Evolutionary conservation across 2,797 vertebrate genomes (phyloP).

Genomic region (Heliangelus exortis): DNA sequence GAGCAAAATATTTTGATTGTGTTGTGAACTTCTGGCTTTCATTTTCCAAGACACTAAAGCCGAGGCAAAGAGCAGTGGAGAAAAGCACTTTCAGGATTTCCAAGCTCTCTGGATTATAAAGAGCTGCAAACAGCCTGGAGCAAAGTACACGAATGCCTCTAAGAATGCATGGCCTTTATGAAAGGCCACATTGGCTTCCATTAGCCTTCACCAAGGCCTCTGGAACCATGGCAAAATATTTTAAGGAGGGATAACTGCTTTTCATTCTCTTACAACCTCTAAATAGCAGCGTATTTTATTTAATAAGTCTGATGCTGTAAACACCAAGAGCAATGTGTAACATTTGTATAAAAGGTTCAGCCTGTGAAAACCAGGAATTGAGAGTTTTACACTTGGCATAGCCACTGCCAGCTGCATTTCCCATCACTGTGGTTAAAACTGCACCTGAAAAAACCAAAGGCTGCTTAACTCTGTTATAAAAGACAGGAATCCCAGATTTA

Average conservation of each 20-base stretch:
- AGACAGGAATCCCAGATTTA: not conserved
- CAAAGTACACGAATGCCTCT: conserved; percentile 28
- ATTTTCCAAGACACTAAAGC: not conserved
- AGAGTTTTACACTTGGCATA: not conserved
- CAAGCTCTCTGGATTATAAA: conserved; percentile 7
- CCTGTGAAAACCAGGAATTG: not conserved
- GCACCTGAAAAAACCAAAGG: not conserved
- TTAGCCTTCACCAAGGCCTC: conserved; percentile 17
- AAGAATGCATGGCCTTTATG: not conserved
- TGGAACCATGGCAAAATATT: not conserved
- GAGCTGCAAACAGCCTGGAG: conserved; percentile 25
- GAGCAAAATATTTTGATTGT: not conserved
- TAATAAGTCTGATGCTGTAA: not conserved
- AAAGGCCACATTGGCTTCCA: not conserved
- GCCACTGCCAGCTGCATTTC: not conserved
- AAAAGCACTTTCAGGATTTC: conserved; percentile 23
- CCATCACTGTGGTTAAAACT: not conserved
- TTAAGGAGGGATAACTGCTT: conserved; percentile 15
- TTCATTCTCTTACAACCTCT: not conserved
- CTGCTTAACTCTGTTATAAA: not conserved
- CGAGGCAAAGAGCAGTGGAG: not conserved
- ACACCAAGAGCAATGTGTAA: not conserved
- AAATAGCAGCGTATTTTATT: not conserved
- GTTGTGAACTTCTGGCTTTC: not conserved
- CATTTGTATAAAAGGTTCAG: not conserved